phyloP scores from a whole-genome alignment of 1,140 invertebrate genomes.

The Meloidogyne floridensis region DNA sequence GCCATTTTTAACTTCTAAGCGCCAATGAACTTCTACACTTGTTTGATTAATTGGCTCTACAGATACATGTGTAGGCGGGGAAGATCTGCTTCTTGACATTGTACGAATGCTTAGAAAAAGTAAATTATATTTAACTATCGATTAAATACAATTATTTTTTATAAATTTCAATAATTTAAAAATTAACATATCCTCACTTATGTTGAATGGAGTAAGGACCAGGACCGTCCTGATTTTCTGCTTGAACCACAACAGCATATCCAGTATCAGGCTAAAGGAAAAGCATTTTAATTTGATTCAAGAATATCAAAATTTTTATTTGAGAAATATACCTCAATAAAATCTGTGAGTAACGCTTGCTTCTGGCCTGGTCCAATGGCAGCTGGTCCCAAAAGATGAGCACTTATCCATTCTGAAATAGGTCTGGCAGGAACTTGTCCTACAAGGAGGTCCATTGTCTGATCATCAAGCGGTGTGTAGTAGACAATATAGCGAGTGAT shows the following conservation, averaged over 20 bases:
- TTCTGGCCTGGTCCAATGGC: conserved; percentile 56
- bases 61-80: conserved; percentile 55
- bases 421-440: conserved; percentile 63
- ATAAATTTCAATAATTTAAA: neutral
- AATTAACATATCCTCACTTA: conserved; percentile 13
- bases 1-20: conserved; percentile 46
- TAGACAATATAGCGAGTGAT: conserved; percentile 65
- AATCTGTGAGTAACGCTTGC: conserved; percentile 56
- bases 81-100: conserved; percentile 54
- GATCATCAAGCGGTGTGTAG: conserved; percentile 64
- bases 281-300: neutral
- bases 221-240: conserved; percentile 63
- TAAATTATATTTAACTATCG: neutral
- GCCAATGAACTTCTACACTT: conserved; percentile 58
- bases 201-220: conserved; percentile 64
- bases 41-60: conserved; percentile 62
- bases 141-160: too few species aligned
- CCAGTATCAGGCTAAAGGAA: conserved; percentile 47
- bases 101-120: conserved; percentile 17
- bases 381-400: conserved; percentile 54
- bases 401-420: conserved; percentile 56
- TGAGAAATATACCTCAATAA: conserved; percentile 47
- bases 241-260: conserved; percentile 63
- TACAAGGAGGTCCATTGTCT: conserved; percentile 47
- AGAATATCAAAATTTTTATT: neutral